Evolutionary conservation across 2,113 vertebrate genomes (phyloP).

Genomic region (Amphiprion ocellaris): DNA sequence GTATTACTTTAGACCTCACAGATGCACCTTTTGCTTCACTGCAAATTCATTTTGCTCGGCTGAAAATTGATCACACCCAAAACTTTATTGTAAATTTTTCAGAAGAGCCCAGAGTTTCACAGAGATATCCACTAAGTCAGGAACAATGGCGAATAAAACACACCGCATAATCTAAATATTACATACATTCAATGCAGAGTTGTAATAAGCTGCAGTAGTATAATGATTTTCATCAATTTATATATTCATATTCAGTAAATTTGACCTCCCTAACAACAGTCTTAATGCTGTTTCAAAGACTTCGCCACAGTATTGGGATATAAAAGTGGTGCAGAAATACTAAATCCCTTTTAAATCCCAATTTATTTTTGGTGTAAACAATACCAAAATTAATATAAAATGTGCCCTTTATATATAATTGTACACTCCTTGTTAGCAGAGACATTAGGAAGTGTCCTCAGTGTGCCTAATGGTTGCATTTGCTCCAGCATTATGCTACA

Average conservation of each 20-base stretch:
- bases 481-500: background rate
- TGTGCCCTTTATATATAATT: background rate
- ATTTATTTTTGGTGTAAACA: background rate
- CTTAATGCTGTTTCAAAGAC: background rate
- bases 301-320: background rate
- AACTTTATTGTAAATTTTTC: background rate
- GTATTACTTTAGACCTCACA: too few relatives aligned
- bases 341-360: too few relatives aligned
- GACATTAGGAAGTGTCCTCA: background rate
- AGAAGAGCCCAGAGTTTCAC: background rate
- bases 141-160: background rate
- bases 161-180: background rate
- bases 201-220: background rate
- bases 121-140: background rate
- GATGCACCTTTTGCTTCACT: too few relatives aligned
- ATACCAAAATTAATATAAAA: background rate
- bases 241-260: too few relatives aligned
- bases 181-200: background rate
- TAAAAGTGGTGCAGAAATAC: background rate
- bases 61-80: background rate
- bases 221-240: background rate
- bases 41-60: background rate
- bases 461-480: background rate
- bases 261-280: background rate
- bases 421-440: background rate